phyloP scores from a whole-genome alignment of 2,797 vertebrate genomes.

The Hydrolagus colliei region DNA sequence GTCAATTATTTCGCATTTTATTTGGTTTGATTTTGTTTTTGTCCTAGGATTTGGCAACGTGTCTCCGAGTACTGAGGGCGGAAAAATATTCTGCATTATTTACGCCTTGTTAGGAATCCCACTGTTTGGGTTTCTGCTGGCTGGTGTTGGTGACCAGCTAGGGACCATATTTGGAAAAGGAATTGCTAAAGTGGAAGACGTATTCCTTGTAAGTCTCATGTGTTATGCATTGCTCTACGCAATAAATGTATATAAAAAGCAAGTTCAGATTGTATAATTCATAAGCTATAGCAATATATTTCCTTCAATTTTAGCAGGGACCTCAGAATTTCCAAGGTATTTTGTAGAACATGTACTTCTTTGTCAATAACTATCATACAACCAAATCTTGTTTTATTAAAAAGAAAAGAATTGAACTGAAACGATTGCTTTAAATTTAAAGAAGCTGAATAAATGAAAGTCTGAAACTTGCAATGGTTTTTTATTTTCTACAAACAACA shows the following conservation, averaged over 20 bases:
- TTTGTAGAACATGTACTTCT: too few relatives aligned
- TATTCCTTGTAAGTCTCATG: conserved; percentile 79
- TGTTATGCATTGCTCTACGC: not conserved
- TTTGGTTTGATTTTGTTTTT: conserved; percentile 33
- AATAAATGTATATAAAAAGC: conserved; percentile 6
- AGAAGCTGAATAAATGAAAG: not conserved
- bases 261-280: not conserved
- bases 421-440: not conserved
- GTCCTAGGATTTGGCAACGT: conserved; percentile 90
- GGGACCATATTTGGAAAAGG: conserved; percentile 96
- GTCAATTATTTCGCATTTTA: not conserved
- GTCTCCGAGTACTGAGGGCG: conserved; percentile 89
- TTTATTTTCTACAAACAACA: not conserved
- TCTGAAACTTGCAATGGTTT: not conserved
- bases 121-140: conserved; percentile 90
- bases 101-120: conserved; percentile 95
- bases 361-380: not conserved
- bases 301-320: not conserved
- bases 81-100: conserved; percentile 93
- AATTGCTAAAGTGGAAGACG: conserved; percentile 91
- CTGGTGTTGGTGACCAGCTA: conserved; percentile 92
- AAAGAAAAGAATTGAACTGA: not conserved
- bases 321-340: not conserved
- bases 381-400: not conserved
- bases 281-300: not conserved